Base-by-base conservation (phyloP, 1,140 invertebrate species). In the Campoletis sonorensis region DNA sequence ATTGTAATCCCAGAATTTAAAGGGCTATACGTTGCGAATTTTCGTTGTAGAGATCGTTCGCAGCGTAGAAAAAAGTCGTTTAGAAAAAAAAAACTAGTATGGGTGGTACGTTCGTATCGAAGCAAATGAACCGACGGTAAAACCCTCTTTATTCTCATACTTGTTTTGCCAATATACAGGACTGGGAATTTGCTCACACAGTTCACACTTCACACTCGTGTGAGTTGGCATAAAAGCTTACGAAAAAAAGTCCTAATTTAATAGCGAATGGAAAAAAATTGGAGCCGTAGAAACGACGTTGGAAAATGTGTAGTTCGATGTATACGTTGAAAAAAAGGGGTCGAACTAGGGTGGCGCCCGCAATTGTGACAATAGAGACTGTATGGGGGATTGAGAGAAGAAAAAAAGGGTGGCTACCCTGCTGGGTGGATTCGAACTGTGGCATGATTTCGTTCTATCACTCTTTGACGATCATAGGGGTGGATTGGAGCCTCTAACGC, bases 381-480 rank as follows among this genome's bases (percentile, higher is more conserved):
- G 10, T 10, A 70, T 30, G 15, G 27, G 30, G 27, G 51, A 21
- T 54, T n/a, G 16, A 33, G 30, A 70, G 67, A 33, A 23, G 61
- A 70, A 70, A n/a, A 67, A 70, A 70, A 70, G 67, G 67, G 27
- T 33, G n/a, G 67, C 67, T 15, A 70, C 30, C 27, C 27, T 33
- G 30, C 67, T 33, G 67, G 67, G 30, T 70, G 30, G 27, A 23
- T 64, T 21, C 51, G 51, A 64, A 64, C 61, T 64, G 67, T 33
- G 30, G 27, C 37, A 70, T 70, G 27, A 70, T 70, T 70, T 70
- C 67, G 67, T 70, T 70, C 33, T 33, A 70, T 70, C 67, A 70
- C 67, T 30, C 67, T 70, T 77, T 26, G 75, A 58, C 33, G 54
- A 45, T 45, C 30, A 81, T 79, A 70, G 67, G 67, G 67, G 67